Conservation (phyloP, 2,888 invertebrate species). For the Gisinianus flammeolus region DNA sequence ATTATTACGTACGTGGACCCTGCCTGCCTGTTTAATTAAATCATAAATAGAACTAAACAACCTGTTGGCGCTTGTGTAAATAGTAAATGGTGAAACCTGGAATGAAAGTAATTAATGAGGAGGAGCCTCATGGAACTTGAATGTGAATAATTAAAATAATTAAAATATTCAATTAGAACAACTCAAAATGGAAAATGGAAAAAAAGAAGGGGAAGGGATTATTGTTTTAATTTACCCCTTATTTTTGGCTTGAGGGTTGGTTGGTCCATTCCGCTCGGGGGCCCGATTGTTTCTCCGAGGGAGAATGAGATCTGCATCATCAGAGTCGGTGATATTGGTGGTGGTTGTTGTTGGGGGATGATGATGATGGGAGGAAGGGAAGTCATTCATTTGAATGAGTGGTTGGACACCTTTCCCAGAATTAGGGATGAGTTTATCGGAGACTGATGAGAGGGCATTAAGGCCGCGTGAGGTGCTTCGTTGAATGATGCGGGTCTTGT, state of each 20-base stretch:
- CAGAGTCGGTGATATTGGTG: slow-evolving; percentile 43
- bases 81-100: no score
- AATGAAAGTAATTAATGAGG: no score
- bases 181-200: background rate
- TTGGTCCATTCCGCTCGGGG: slow-evolving; percentile 59
- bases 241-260: slow-evolving; percentile 59
- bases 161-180: no score
- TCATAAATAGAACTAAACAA: no score
- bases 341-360: no score
- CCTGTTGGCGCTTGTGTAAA: no score
- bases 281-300: slow-evolving; percentile 55
- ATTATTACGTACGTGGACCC: no score
- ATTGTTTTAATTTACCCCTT: slow-evolving; percentile 54
- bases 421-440: slow-evolving; percentile 55
- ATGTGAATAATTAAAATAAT: no score
- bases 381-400: slow-evolving; percentile 59
- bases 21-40: no score
- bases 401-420: slow-evolving; percentile 56
- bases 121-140: no score
- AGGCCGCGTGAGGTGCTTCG: slow-evolving; percentile 58
- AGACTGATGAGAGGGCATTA: slow-evolving; percentile 49
- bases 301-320: slow-evolving; percentile 56
- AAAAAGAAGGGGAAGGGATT: background rate
- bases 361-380: slow-evolving; percentile 46
- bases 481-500: slow-evolving; percentile 51